These are phyloP conservation scores for Zeus faber DNA, from an alignment of 2,113 vertebrate species.

Conservation along the genomic window DNA sequence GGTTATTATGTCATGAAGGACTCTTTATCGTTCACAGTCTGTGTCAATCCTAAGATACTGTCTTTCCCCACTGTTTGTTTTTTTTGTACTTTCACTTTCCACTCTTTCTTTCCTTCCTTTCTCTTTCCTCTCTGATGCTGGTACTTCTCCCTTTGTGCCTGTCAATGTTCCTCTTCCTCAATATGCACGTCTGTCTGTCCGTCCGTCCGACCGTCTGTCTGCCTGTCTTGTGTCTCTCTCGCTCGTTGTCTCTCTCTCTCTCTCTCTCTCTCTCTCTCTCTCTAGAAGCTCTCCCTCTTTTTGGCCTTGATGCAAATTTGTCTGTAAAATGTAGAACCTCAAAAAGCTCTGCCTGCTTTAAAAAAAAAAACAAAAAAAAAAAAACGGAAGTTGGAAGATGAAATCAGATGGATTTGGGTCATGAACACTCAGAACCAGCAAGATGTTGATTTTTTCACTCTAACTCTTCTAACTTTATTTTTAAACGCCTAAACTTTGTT, in stretches of 20 bases:
- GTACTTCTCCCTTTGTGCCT: not conserved
- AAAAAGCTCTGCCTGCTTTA: constrained; percentile 7
- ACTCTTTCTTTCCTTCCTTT: not conserved
- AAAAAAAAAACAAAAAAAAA: no score
- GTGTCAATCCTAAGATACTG: no score
- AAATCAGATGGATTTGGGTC: no score
- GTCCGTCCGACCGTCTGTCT: not conserved
- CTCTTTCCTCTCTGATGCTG: not conserved
- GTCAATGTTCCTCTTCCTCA: not conserved
- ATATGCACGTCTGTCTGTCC: not conserved
- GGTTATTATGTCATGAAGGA: no score
- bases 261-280: not conserved
- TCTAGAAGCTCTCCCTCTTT: not conserved
- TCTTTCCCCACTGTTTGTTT: no score
- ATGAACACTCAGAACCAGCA: no score
- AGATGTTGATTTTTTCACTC: no score
- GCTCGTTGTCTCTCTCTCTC: constrained; percentile 9
- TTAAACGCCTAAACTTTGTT: no score
- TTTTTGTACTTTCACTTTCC: no score
- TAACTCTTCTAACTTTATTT: no score
- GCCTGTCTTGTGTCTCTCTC: constrained; percentile 8
- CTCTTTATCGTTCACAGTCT: no score
- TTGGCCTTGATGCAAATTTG: constrained; percentile 40
- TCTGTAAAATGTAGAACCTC: constrained; percentile 26
- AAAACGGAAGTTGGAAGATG: no score